Conservation (phyloP, 2,113 vertebrate genomes). For the Psittacara wagleri region DNA sequence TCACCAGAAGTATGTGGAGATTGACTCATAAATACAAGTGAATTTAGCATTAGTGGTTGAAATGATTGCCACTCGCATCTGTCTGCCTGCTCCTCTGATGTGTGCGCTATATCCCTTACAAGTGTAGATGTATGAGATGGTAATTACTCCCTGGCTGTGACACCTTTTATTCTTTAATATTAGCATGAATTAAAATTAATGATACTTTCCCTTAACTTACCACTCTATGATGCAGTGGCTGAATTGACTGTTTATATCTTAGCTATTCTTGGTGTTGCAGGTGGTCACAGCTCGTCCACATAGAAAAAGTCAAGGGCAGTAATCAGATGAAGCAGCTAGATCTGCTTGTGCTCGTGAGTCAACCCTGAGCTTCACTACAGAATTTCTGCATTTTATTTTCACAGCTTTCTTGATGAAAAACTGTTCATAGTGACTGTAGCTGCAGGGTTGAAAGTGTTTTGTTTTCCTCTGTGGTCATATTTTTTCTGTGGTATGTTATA, state of each 20-base stretch:
- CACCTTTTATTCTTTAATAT: background rate
- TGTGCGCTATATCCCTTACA: rapidly evolving
- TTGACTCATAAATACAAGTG: conserved; percentile 23
- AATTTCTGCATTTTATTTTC: background rate
- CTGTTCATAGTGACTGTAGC: background rate
- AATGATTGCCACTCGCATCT: background rate
- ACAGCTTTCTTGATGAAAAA: background rate
- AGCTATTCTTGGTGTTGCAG: background rate
- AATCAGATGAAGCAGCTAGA: background rate
- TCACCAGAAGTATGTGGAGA: background rate
- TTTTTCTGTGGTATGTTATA: background rate
- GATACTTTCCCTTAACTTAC: background rate
- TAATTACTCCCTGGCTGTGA: background rate
- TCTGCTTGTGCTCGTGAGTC: conserved; percentile 5
- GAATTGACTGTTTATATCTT: rapidly evolving
- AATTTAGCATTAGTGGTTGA: background rate
- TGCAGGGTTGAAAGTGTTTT: background rate
- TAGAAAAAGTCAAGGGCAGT: background rate
- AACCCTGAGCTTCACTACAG: background rate
- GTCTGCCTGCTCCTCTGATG: background rate
- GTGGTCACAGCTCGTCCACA: background rate
- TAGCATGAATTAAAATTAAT: background rate
- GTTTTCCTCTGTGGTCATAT: background rate
- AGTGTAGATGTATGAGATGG: background rate
- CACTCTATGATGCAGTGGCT: background rate